These are phyloP conservation scores for Porites australiensis DNA, from an alignment of 64 coral and sea anemone species.

Conservation along the genomic window DNA sequence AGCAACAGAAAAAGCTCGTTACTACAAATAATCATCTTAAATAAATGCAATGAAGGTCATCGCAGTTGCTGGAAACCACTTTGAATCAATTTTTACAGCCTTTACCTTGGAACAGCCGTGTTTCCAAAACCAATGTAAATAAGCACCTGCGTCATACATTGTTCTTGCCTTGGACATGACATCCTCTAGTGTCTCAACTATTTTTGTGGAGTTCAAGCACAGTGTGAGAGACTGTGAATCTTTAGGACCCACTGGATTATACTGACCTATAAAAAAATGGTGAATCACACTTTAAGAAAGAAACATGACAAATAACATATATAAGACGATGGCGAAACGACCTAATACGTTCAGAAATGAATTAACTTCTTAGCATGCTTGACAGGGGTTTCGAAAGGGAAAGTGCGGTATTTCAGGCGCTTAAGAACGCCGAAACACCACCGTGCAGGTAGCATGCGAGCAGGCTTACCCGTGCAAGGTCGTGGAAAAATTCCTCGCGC, in stretches of 20 bases:
- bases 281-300: neutral
- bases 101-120: constrained; percentile 89
- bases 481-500: too few species aligned
- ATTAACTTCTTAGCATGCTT: too few species aligned
- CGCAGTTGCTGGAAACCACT: neutral
- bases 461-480: too few species aligned
- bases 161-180: constrained; percentile 68
- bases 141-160: constrained; percentile 88
- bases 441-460: too few species aligned
- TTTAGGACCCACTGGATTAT: constrained; percentile 62
- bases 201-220: constrained; percentile 85
- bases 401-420: too few species aligned
- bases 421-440: too few species aligned
- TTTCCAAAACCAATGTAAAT: constrained; percentile 94
- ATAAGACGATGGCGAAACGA: neutral
- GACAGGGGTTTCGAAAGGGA: too few species aligned
- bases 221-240: constrained; percentile 80
- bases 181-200: constrained; percentile 64
- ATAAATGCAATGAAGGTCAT: too few species aligned
- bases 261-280: constrained; percentile 52
- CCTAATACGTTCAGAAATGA: too few species aligned
- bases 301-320: neutral
- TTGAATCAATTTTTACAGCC: neutral
- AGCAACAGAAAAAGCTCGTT: too few species aligned
- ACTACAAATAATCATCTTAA: too few species aligned